Evolutionary conservation across 37 sponge, comb jelly and placozoan species (phyloP).

Genomic region (Cliona cf. orientalis): DNA sequence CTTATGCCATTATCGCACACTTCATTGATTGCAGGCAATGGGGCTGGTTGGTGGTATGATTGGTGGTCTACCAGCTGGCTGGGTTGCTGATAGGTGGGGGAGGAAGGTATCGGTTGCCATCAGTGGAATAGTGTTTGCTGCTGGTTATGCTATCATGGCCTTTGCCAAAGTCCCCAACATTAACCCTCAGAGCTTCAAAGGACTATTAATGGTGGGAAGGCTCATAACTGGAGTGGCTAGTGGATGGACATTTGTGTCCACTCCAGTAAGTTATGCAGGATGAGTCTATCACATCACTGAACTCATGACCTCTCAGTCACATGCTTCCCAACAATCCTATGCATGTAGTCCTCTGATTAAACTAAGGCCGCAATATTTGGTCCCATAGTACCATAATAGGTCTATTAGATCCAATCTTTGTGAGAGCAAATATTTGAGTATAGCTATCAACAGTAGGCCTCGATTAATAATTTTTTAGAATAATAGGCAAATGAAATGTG

Average conservation of each 20-base stretch:
- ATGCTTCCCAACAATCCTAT: too few relatives aligned
- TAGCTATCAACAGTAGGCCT: too few relatives aligned
- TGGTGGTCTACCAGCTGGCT: conserved; percentile 45
- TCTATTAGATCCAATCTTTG: too few relatives aligned
- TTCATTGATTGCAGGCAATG: conserved; percentile 23
- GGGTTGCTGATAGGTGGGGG: conserved; percentile 23
- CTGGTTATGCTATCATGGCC: conserved; percentile 43
- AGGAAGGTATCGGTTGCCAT: conserved; percentile 24
- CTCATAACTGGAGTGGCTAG: conserved; percentile 51
- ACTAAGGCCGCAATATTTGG: too few relatives aligned
- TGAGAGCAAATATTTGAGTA: too few relatives aligned
- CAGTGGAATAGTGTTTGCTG: conserved; percentile 10
- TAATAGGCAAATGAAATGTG: too few relatives aligned
- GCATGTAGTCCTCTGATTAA: too few relatives aligned
- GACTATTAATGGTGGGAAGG: conserved; percentile 23
- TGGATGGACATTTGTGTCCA: conserved; percentile 30
- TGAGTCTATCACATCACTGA: too few relatives aligned
- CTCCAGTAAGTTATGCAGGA: conserved; percentile 42
- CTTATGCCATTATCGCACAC: too few relatives aligned
- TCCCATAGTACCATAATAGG: too few relatives aligned
- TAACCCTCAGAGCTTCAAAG: conserved; percentile 4
- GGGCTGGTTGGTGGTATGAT: conserved; percentile 40
- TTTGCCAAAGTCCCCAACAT: not conserved
- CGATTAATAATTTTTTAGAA: too few relatives aligned
- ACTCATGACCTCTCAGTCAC: too few relatives aligned